A percentile compares a stretch with the other conserved stretches of the same genome.
These are phyloP conservation scores for Hippopotamus amphibius DNA, from an alignment of 2,113 vertebrate genomes.

Conservation along the genomic window DNA sequence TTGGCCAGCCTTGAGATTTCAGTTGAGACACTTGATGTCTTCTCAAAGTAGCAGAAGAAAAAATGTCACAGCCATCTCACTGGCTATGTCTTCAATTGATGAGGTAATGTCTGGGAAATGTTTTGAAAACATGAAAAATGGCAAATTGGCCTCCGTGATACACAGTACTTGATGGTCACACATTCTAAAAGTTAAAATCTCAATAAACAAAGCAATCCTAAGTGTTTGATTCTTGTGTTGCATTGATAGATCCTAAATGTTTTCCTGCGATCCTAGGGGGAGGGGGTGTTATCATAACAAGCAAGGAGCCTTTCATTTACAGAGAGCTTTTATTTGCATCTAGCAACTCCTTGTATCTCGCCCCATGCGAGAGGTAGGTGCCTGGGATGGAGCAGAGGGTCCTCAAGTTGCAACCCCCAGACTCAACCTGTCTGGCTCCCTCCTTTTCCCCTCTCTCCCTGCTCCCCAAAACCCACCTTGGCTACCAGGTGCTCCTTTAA, in stretches of 20 bases:
- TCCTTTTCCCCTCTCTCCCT: neutral
- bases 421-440: neutral
- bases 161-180: neutral
- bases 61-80: neutral
- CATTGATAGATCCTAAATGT: neutral
- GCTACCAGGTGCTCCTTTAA: neutral
- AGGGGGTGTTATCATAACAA: neutral
- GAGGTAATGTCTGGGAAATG: neutral
- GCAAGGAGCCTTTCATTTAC: neutral
- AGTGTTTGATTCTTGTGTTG: neutral
- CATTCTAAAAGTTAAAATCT: neutral
- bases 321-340: neutral
- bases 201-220: neutral
- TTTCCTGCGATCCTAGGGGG: neutral
- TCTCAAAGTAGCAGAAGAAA: neutral
- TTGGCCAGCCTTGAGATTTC: neutral
- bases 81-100: neutral
- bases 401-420: neutral
- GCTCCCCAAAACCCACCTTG: neutral
- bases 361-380: neutral
- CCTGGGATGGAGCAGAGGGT: fast-evolving
- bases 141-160: neutral
- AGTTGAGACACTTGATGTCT: neutral
- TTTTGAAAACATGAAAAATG: neutral
- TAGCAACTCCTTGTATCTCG: neutral